These are phyloP conservation scores for Psittacara wagleri DNA, from an alignment of 2,113 vertebrate species.

Conservation along the genomic window DNA sequence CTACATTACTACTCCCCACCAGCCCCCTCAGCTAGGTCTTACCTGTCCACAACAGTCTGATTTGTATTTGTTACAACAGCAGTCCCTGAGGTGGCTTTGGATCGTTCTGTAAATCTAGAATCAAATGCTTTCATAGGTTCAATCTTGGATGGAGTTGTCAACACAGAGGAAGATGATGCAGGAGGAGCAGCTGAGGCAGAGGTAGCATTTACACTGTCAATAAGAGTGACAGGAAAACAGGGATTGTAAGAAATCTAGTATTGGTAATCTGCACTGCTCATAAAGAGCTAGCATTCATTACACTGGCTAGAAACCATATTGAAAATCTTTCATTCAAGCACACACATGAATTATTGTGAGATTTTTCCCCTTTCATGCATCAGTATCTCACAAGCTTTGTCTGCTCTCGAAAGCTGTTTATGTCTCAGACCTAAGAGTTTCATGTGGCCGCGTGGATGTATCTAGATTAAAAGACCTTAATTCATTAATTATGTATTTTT, in stretches of 20 bases:
- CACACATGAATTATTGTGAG: neutral
- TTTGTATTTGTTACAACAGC: conserved; percentile 78
- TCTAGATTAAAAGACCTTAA: neutral
- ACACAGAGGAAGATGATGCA: conserved; percentile 77
- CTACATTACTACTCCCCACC: too few relatives aligned
- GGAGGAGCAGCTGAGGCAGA: conserved; percentile 67
- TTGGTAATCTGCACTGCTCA: neutral
- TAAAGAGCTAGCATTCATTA: neutral
- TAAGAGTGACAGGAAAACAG: neutral
- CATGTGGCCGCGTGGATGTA: accelerated
- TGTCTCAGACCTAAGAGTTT: neutral
- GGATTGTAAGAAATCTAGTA: neutral
- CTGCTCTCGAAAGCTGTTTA: neutral
- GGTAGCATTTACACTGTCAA: conserved; percentile 73
- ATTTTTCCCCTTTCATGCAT: neutral
- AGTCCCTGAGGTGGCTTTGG: conserved; percentile 91
- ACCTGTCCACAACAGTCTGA: conserved; percentile 86
- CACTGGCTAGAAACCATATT: neutral
- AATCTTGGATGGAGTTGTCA: conserved; percentile 90
- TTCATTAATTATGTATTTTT: neutral
- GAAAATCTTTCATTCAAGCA: neutral
- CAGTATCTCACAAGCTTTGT: neutral
- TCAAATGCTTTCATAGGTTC: conserved; percentile 98
- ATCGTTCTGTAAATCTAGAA: conserved; percentile 95
- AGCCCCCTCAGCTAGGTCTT: neutral